Evolutionary conservation across 2,888 invertebrate genomes (phyloP), one percentile per base, ranked within the genome.

Genomic region (Trachelus troglodyta): DNA sequence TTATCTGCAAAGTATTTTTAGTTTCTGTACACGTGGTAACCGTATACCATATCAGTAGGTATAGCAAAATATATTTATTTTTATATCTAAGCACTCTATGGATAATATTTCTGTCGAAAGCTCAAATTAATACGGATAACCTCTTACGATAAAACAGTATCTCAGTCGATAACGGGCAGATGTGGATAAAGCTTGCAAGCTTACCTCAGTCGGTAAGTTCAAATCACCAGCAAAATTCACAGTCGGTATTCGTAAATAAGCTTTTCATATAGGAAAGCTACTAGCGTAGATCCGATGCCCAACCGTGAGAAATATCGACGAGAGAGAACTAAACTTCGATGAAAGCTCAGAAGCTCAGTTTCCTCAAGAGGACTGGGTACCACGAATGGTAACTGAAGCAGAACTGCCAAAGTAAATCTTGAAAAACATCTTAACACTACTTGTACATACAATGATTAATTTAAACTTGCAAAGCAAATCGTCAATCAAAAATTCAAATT

Each of bases 141-240:
- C 75, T 73, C 73, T 73, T 73, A 75, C 69, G 37, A 69, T 69
- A 74, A 78, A 56, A 56, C 56, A 56, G 56, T 56, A 9, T 23
- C 56, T 56, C 56, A 56, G 56, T 23, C 56, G 56, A 56, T 56
- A 56, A 56, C 6, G 40, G 4, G 40, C 12, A 15, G 40, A 40
- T 4, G 40, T 40, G 40, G 56, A 56, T 56, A 56, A 56, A 56
- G 56, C 56, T 23, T 56, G 23, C 56, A 56, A 56, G 15, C 56
- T 23, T 56, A 9, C 4, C 56, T 56, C 56, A 56, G 56, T 56
- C 56, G 56, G 56, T 56, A 56, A 23, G 1, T 23, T 56, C 23
- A 56, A 23, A 56, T 56, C 9, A 23, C 1, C 2, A 23, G 23
- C 9, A 23, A 56, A 56, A 56, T 23, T 56, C 56, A 0, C 23